phyloP scores from a whole-genome alignment of 2,888 invertebrate genomes.

The Drosophila infuscata region DNA sequence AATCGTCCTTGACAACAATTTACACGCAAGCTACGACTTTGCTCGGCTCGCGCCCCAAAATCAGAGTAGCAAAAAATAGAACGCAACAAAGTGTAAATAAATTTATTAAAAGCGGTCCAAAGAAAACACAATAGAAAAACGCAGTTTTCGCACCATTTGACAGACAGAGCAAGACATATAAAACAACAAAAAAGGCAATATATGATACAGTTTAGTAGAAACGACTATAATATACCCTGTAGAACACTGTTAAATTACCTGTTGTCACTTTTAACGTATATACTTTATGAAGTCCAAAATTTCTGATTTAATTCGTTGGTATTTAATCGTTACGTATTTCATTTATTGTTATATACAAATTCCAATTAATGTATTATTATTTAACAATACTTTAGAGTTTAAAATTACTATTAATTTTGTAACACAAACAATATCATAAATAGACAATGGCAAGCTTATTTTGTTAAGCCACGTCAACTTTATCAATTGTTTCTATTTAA shows the following conservation, averaged over 20 bases:
- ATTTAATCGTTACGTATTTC: neutral
- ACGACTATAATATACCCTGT: neutral
- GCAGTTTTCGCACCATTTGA: conserved; percentile 71
- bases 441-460: conserved; percentile 58
- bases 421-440: conserved; percentile 41
- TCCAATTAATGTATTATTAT: too few relatives aligned
- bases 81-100: conserved; percentile 77
- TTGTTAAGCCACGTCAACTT: conserved; percentile 48
- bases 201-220: neutral
- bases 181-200: conserved; percentile 11
- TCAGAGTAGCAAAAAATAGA: conserved; percentile 33
- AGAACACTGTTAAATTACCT: neutral
- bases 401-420: neutral
- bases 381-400: neutral
- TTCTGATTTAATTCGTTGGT: neutral
- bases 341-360: neutral
- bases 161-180: conserved; percentile 16
- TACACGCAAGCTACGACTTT: conserved; percentile 32
- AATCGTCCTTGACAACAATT: conserved; percentile 60
- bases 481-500: conserved; percentile 64
- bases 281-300: neutral
- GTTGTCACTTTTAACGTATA: neutral
- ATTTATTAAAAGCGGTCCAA: conserved; percentile 64
- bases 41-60: conserved; percentile 64
- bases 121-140: conserved; percentile 47